phyloP scores from a whole-genome alignment of 2,113 vertebrate species.

The Neolamprologus variostigma region DNA sequence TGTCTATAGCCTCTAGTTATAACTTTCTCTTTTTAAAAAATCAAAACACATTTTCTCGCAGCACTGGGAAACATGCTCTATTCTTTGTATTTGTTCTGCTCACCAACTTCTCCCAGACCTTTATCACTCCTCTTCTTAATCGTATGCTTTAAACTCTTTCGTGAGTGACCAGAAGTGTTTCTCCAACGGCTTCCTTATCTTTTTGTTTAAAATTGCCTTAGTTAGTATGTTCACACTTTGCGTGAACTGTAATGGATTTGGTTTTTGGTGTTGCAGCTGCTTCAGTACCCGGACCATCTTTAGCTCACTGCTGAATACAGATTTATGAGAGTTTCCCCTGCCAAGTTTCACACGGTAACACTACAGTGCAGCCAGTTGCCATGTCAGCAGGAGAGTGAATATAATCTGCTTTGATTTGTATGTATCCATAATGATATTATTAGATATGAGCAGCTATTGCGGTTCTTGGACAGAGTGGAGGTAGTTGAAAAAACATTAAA shows the following conservation, averaged over 20 bases:
- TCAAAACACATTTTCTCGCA: constrained; percentile 47
- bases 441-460: not conserved
- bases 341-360: constrained; percentile 30
- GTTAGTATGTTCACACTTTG: not conserved
- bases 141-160: not conserved
- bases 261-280: not conserved
- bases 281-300: not conserved
- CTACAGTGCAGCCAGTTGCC: not conserved
- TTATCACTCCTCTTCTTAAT: not conserved
- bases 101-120: not conserved
- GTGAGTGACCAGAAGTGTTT: not conserved
- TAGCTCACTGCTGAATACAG: not conserved
- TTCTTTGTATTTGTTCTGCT: constrained; percentile 25
- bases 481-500: not conserved
- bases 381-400: not conserved
- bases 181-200: not conserved
- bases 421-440: constrained; percentile 3
- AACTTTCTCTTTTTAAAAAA: constrained; percentile 51
- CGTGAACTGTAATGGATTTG: not conserved
- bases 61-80: constrained; percentile 12
- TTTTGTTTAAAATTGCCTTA: not conserved
- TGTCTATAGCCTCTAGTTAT: constrained; percentile 40
- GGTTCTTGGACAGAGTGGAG: not conserved
- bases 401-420: constrained; percentile 20
- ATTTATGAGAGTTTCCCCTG: constrained; percentile 4